Percentiles rank a stretch among this genome's conserved stretches.
Conservation (phyloP, 2,113 vertebrate genomes). For the Hemiscyllium ocellatum region DNA sequence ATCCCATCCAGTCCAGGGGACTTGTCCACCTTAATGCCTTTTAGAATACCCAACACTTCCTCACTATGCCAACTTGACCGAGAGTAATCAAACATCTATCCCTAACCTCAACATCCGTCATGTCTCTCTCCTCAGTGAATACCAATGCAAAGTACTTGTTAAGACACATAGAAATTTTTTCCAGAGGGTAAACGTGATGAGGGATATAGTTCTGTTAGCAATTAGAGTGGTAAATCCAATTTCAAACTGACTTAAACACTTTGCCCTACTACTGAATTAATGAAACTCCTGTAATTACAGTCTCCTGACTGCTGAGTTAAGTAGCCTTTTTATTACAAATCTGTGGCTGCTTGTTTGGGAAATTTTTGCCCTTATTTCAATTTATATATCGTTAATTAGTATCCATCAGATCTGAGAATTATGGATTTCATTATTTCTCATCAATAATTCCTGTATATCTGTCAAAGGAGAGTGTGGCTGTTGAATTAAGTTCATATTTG, state of each 20-base stretch:
- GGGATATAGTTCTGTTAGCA: not conserved
- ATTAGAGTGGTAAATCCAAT: not conserved
- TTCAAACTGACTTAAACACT: not conserved
- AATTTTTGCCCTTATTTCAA: not conserved
- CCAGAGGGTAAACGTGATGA: not conserved
- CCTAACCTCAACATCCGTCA: too few species aligned
- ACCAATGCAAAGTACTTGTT: too few species aligned
- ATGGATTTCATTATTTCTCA: not conserved
- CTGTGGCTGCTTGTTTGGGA: not conserved
- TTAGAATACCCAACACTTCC: too few species aligned
- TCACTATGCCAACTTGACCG: too few species aligned
- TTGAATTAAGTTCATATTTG: not conserved
- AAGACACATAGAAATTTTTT: not conserved
- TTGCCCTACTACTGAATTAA: not conserved
- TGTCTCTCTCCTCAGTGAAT: too few species aligned
- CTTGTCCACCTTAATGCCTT: too few species aligned
- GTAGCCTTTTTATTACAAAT: not conserved
- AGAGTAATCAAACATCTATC: too few species aligned
- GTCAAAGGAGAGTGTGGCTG: not conserved
- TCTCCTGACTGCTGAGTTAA: not conserved
- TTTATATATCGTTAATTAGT: not conserved
- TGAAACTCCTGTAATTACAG: not conserved
- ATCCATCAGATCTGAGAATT: not conserved
- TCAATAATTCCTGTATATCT: not conserved
- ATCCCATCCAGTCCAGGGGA: too few species aligned